Evolutionary conservation across 1,140 invertebrate genomes (phyloP).

Genomic region (Latrodectus geometricus): DNA sequence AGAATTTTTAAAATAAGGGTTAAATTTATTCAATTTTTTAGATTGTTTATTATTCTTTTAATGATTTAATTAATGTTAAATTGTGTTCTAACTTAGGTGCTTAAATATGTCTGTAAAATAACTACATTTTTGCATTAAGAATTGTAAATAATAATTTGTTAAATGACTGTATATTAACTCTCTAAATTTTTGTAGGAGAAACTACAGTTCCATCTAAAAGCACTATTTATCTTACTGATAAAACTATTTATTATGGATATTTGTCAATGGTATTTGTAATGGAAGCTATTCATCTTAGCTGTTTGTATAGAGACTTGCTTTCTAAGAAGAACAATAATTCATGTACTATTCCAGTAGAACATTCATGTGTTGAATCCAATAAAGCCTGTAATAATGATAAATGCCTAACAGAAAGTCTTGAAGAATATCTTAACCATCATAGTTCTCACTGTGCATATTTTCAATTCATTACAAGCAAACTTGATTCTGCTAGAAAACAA

Average conservation of each 20-base stretch:
- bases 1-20: no score
- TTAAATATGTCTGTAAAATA: no score
- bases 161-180: no score
- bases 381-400: background rate
- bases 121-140: no score
- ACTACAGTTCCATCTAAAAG: background rate
- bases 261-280: conserved; percentile 22
- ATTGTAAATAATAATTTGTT: no score
- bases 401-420: conserved; percentile 2
- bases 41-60: no score
- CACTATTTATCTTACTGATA: conserved; percentile 19
- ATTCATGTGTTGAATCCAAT: background rate
- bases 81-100: no score
- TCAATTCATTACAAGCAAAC: conserved; percentile 7
- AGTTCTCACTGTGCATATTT: conserved; percentile 20
- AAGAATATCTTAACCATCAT: conserved; percentile 1
- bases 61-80: no score
- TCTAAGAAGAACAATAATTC: background rate
- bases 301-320: conserved; percentile 35
- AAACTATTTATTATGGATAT: conserved; percentile 46
- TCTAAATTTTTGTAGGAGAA: background rate
- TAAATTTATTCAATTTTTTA: no score
- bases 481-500: conserved; percentile 13
- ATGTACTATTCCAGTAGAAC: background rate
- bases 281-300: conserved; percentile 40